These are phyloP conservation scores for human DNA, from an alignment of 2,113 vertebrate genomes.

Conservation along the genomic window DNA sequence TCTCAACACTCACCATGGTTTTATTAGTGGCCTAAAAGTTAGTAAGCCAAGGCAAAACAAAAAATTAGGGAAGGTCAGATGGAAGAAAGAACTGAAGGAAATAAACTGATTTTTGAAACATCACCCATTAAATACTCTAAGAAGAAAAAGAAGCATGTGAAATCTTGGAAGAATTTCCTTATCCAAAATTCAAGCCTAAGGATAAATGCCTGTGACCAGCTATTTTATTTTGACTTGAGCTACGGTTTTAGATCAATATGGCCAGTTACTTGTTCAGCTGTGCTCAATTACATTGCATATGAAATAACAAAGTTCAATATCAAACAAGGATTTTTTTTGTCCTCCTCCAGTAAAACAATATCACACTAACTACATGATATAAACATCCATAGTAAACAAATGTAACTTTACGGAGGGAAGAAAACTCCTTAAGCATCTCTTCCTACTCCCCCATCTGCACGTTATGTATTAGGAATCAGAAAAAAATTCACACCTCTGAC, in stretches of 20 bases:
- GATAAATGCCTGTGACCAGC: neutral
- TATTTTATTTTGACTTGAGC: slow-evolving; percentile 22
- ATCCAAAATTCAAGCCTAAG: neutral
- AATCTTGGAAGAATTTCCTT: neutral
- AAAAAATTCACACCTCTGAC: slow-evolving; percentile 57
- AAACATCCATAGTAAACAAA: slow-evolving; percentile 62
- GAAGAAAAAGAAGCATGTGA: neutral
- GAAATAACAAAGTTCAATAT: slow-evolving; percentile 30
- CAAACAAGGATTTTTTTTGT: neutral
- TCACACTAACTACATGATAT: neutral
- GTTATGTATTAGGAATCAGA: slow-evolving; percentile 47
- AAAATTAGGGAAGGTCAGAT: neutral
- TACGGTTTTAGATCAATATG: slow-evolving; percentile 2
- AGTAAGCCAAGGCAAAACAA: neutral
- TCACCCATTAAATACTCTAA: neutral
- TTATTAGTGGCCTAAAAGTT: neutral
- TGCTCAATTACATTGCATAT: neutral
- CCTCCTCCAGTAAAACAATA: neutral
- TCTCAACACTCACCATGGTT: neutral
- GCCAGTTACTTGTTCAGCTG: slow-evolving; percentile 39
- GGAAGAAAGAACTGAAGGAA: neutral
- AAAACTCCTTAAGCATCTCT: neutral
- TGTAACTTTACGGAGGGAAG: neutral
- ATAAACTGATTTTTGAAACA: neutral
- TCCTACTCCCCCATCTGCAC: neutral